Conservation (phyloP, 2,888 invertebrate genomes). For the Dynastes tityus region DNA sequence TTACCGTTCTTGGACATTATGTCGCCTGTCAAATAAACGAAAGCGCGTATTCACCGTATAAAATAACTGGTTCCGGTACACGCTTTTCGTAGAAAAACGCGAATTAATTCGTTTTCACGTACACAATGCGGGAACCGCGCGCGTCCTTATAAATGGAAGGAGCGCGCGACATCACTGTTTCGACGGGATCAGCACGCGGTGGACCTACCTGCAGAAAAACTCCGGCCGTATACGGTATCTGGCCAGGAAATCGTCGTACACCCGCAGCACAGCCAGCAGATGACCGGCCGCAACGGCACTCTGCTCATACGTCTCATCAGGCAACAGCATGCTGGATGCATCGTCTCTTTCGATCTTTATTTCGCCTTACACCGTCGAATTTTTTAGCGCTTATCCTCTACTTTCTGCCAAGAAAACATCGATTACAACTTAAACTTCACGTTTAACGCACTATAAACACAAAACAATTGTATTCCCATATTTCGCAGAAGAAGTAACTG, state of each 20-base stretch:
- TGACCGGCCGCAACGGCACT: slow-evolving; percentile 67
- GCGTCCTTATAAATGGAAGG: slow-evolving; percentile 4
- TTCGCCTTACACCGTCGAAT: slow-evolving; percentile 38
- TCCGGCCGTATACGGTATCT: slow-evolving; percentile 81
- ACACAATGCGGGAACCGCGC: slow-evolving; percentile 4
- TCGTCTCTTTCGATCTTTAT: slow-evolving; percentile 55
- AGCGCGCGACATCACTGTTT: slow-evolving; percentile 39
- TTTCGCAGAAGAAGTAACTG: too few relatives aligned
- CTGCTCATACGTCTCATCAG: slow-evolving; percentile 87
- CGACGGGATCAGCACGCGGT: slow-evolving; percentile 23
- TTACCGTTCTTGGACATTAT: slow-evolving; percentile 11
- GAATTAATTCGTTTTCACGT: slow-evolving; percentile 38
- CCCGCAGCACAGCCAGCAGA: slow-evolving; percentile 71
- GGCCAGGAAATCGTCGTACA: slow-evolving; percentile 77
- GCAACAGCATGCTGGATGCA: slow-evolving; percentile 77
- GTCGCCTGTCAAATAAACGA: slow-evolving; percentile 21
- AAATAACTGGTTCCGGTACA: slow-evolving; percentile 41
- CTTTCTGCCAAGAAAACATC: slow-evolving; percentile 16
- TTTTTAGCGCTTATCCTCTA: slow-evolving; percentile 29
- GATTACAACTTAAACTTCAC: slow-evolving; percentile 8
- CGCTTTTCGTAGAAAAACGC: slow-evolving; percentile 35
- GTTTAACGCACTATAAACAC: too few relatives aligned
- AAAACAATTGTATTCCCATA: too few relatives aligned
- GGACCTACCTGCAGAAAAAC: slow-evolving; percentile 79
- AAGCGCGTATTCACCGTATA: slow-evolving; percentile 16